Base-by-base conservation (phyloP, 2,888 invertebrate genomes). In the Tipula confusa region DNA sequence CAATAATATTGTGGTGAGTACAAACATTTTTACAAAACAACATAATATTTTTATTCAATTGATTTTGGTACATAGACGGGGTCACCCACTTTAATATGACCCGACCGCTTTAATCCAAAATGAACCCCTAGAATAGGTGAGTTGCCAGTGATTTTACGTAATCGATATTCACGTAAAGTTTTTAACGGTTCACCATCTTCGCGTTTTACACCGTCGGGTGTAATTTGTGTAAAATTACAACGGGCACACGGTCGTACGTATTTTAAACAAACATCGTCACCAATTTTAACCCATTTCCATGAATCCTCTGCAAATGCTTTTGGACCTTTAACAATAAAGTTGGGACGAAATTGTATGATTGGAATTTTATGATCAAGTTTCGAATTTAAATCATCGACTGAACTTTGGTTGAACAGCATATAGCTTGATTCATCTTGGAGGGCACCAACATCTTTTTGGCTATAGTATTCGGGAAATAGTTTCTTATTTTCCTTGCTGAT, bases 1-100 rank as follows among this genome's bases (percentile, higher is more conserved):
- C 85, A 96, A 96, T 89, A 94, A 95, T 87, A 92, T 93, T 87
- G 92, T 93, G 91, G 95, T 95, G 89, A 94, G 94, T 92, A 82
- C 79, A 48, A 9, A 43, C 13, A 38, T 33, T 33, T 33, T 33
- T 24, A 24, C 24, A 64, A 48, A 48, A 48, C 24, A 1, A 48
- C 1, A 43, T 7, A 18, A 24, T 18, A 24, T 7, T 24, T 24
- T 64, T 64, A 64, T 64, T 64, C 18, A 18, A 64, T 1, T 24
- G 18, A 18, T 24, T 64, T 64, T 24, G 43, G 29, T 82, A 91
- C 88, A 86, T 90, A 91, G 82, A 91, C 87, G 0, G 89, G 85
- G 86, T 91, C 91, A 1, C 91, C 91, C 9, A 91, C 85, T n/a
- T 87, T 87, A 1, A 91, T 87, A 2, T 84, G 86, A 0, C 90